Conservation (phyloP, 1,140 invertebrate species). For the Neodiprion pinetum region DNA sequence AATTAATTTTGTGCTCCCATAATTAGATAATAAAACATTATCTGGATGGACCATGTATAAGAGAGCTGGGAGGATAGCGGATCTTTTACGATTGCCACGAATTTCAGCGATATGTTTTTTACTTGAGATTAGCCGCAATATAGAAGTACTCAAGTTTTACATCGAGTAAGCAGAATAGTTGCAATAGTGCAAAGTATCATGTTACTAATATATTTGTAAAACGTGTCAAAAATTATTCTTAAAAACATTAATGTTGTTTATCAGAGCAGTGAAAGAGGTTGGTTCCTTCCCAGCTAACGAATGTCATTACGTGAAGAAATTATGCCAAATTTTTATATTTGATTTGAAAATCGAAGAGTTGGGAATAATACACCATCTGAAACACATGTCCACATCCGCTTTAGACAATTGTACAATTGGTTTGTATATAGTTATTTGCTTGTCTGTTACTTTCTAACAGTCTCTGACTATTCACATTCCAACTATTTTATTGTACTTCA, state of each 20-base stretch:
- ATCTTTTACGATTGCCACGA: slow-evolving; percentile 34
- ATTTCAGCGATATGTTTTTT: slow-evolving; percentile 34
- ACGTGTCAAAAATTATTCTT: neutral
- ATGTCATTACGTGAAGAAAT: neutral
- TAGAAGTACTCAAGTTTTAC: slow-evolving; percentile 31
- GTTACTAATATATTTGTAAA: neutral
- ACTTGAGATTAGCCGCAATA: slow-evolving; percentile 28
- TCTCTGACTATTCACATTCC: neutral
- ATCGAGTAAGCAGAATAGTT: slow-evolving; percentile 29
- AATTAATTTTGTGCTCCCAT: slow-evolving; percentile 3
- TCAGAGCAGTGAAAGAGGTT: neutral
- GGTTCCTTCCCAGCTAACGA: neutral
- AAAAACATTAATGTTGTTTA: too few species aligned
- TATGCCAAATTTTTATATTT: neutral
- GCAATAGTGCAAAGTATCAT: slow-evolving; percentile 10
- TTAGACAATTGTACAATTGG: neutral
- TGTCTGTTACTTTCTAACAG: neutral
- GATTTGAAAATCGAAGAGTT: neutral
- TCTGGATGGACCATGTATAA: slow-evolving; percentile 16
- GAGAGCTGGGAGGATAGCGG: slow-evolving; percentile 35
- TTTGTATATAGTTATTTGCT: neutral
- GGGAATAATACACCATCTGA: neutral
- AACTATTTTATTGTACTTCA: neutral
- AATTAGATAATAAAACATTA: slow-evolving; percentile 1
- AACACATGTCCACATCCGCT: neutral